Conservation (phyloP, 2,113 vertebrate genomes). For the Cnemophilus loriae region DNA sequence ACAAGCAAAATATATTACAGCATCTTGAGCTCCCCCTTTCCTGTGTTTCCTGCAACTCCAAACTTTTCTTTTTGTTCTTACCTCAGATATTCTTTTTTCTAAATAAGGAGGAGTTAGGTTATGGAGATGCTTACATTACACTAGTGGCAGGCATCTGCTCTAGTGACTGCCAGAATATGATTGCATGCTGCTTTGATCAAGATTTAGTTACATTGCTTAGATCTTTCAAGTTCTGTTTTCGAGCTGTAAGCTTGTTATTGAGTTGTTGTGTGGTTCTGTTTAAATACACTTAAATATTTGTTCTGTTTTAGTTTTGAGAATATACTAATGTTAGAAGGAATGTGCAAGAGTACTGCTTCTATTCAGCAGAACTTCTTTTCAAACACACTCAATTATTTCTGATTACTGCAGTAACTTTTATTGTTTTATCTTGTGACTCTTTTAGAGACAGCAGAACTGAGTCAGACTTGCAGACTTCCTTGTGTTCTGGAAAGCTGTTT, state of each 20-base stretch:
- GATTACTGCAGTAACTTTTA: not conserved
- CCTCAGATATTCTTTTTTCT: not conserved
- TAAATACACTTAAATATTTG: slow-evolving; percentile 34
- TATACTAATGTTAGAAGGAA: not conserved
- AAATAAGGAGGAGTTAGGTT: not conserved
- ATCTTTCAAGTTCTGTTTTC: slow-evolving; percentile 8
- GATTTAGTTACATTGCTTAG: slow-evolving; percentile 3
- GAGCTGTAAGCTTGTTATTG: not conserved
- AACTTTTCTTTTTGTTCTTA: not conserved
- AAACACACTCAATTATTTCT: not conserved
- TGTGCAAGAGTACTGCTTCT: not conserved
- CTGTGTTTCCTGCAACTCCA: not conserved
- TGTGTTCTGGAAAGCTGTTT: not conserved
- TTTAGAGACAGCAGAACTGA: not conserved
- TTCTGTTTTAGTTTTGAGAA: not conserved
- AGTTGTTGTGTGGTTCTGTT: slow-evolving; percentile 26
- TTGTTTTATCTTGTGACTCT: not conserved
- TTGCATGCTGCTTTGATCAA: slow-evolving; percentile 20
- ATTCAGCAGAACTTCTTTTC: not conserved
- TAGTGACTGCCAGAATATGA: not conserved
- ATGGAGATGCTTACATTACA: not conserved
- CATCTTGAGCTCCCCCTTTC: not conserved
- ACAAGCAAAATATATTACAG: not conserved
- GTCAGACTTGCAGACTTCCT: not conserved
- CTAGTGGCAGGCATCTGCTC: slow-evolving; percentile 14